Percentiles rank a stretch among this genome's conserved stretches.
Evolutionary conservation across 1,140 invertebrate species (phyloP).

Genomic region (Venustaconcha ellipsiformis): DNA sequence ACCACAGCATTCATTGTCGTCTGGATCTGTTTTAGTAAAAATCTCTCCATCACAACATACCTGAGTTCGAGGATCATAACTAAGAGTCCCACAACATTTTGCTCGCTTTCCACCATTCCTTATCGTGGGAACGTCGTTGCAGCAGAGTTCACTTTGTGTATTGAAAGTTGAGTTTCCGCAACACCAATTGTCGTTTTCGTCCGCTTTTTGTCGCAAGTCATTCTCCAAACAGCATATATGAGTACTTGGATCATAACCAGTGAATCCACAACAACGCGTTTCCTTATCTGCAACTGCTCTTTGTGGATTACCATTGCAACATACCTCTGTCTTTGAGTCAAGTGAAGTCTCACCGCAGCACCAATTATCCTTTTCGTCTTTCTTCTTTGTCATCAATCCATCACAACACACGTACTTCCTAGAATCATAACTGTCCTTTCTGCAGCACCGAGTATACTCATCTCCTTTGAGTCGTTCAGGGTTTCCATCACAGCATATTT

Average conservation of each 20-base stretch:
- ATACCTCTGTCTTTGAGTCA: neutral
- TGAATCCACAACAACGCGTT: neutral
- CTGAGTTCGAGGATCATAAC: conserved; percentile 13
- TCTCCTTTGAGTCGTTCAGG: neutral
- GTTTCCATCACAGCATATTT: conserved; percentile 14
- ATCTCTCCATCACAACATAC: conserved; percentile 23
- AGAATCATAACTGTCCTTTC: conserved; percentile 15
- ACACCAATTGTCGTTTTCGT: conserved; percentile 16
- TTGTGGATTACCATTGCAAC: conserved; percentile 5
- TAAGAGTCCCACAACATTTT: conserved; percentile 19
- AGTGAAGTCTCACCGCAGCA: conserved; percentile 6
- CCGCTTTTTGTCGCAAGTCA: neutral
- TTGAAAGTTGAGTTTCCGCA: conserved; percentile 16
- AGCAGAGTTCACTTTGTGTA: conserved; percentile 7
- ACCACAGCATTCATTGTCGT: conserved; percentile 6
- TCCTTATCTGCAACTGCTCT: neutral
- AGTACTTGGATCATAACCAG: neutral
- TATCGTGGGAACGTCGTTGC: neutral
- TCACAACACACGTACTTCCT: conserved; percentile 10
- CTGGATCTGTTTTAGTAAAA: neutral
- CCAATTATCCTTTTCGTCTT: neutral
- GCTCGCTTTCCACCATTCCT: conserved; percentile 7
- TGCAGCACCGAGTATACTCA: conserved; percentile 9
- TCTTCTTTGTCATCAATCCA: conserved; percentile 1
- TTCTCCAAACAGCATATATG: conserved; percentile 16